Conservation (phyloP, 2,113 vertebrate species). For the Archilochus colubris region DNA sequence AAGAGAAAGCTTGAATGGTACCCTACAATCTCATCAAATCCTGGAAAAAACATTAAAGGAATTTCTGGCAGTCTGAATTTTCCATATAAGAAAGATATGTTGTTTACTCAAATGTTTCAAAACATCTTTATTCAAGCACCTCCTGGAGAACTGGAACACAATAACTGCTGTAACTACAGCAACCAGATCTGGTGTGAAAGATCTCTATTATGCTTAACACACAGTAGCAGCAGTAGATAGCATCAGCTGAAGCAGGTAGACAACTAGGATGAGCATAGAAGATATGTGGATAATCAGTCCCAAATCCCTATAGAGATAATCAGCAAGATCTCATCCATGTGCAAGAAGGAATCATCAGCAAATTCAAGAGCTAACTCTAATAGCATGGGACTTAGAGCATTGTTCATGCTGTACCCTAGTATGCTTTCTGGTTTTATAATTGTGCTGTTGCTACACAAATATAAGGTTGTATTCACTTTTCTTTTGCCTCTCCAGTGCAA, state of each 20-base stretch:
- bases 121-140: neutral
- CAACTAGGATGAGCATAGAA: neutral
- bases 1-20: neutral
- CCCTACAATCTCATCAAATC: neutral
- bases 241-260: constrained; percentile 8
- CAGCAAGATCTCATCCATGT: neutral
- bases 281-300: constrained; percentile 18
- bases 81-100: neutral
- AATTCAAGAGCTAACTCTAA: constrained; percentile 12
- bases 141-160: constrained; percentile 42
- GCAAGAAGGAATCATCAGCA: neutral
- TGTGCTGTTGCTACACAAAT: neutral
- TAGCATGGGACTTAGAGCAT: neutral
- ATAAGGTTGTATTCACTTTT: neutral
- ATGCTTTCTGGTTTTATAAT: neutral
- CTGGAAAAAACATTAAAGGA: neutral
- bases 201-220: constrained; percentile 17
- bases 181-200: constrained; percentile 31
- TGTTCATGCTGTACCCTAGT: neutral
- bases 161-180: constrained; percentile 64
- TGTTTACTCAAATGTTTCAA: constrained; percentile 38
- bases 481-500: neutral
- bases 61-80: neutral
- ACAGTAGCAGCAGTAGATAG: neutral
- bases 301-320: constrained; percentile 40